These are phyloP conservation scores for Zaprionus ghesquierei DNA, from an alignment of 1,140 invertebrate genomes.

Conservation along the genomic window DNA sequence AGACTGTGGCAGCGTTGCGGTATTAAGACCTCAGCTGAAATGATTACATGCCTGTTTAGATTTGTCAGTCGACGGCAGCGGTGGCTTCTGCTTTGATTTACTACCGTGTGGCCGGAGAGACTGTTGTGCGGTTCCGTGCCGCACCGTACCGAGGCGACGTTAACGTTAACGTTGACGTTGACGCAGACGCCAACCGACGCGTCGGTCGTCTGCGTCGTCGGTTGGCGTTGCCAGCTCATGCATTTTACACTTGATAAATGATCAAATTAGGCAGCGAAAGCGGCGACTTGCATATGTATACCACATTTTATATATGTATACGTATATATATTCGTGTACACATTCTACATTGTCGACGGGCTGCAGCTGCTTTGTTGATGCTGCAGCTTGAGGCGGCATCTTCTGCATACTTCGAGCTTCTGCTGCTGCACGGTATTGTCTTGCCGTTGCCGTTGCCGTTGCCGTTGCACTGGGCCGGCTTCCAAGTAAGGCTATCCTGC, in stretches of 20 bases:
- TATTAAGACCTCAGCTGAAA: slow-evolving; percentile 78
- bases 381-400: slow-evolving; percentile 13
- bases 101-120: slow-evolving; percentile 6
- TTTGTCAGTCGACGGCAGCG: slow-evolving; percentile 58
- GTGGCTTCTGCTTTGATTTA: slow-evolving; percentile 45
- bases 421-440: slow-evolving; percentile 54
- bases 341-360: not conserved
- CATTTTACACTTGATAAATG: slow-evolving; percentile 79
- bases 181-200: slow-evolving; percentile 8
- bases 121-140: not conserved
- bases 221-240: slow-evolving; percentile 50
- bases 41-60: slow-evolving; percentile 81
- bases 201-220: not conserved
- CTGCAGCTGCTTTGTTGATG: slow-evolving; percentile 50
- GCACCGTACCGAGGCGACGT: not conserved
- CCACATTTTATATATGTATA: not conserved
- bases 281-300: slow-evolving; percentile 42
- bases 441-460: slow-evolving; percentile 49
- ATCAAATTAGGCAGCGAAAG: slow-evolving; percentile 73
- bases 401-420: slow-evolving; percentile 26
- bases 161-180: slow-evolving; percentile 17
- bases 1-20: slow-evolving; percentile 61
- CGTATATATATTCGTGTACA: slow-evolving; percentile 4
- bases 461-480: slow-evolving; percentile 17
- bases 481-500: slow-evolving; percentile 31